Percentiles rank a stretch among this genome's conserved stretches.
These are phyloP conservation scores for Gymnorhina tibicen DNA, from an alignment of 2,113 vertebrate species.

Conservation along the genomic window DNA sequence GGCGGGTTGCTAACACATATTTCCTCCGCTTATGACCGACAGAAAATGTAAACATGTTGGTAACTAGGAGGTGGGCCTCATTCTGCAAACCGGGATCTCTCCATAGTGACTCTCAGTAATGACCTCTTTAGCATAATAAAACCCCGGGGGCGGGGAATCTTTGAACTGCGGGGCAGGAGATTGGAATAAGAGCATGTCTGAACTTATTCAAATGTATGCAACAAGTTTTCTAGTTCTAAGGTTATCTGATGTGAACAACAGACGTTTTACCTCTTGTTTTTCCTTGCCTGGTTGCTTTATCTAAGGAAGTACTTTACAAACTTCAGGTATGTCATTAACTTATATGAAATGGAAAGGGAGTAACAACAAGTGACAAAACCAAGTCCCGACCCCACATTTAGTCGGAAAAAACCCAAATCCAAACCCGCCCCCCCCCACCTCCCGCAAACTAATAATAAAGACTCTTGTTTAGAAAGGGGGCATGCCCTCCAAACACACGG, in stretches of 20 bases:
- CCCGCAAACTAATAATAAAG: not conserved
- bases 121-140: slow-evolving; percentile 60
- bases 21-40: slow-evolving; percentile 53
- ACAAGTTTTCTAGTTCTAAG: slow-evolving; percentile 37
- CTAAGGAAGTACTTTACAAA: not conserved
- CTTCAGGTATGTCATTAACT: not conserved
- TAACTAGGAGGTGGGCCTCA: slow-evolving; percentile 38
- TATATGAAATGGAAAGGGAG: not conserved
- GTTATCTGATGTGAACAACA: slow-evolving; percentile 33
- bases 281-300: not conserved
- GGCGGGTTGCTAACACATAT: slow-evolving; percentile 37
- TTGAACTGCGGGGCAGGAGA: not conserved
- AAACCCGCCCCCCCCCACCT: fast-evolving
- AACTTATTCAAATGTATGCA: slow-evolving; percentile 27
- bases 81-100: not conserved
- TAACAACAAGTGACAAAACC: not conserved
- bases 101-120: slow-evolving; percentile 56
- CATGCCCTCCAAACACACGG: not conserved
- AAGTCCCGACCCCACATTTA: not conserved
- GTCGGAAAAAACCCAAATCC: not conserved
- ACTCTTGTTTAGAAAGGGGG: not conserved
- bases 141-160: slow-evolving; percentile 40
- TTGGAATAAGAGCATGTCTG: slow-evolving; percentile 6
- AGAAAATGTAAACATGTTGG: slow-evolving; percentile 60
- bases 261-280: not conserved